phyloP scores from a whole-genome alignment of 1,140 invertebrate genomes.

The Drosophila watanabei region DNA sequence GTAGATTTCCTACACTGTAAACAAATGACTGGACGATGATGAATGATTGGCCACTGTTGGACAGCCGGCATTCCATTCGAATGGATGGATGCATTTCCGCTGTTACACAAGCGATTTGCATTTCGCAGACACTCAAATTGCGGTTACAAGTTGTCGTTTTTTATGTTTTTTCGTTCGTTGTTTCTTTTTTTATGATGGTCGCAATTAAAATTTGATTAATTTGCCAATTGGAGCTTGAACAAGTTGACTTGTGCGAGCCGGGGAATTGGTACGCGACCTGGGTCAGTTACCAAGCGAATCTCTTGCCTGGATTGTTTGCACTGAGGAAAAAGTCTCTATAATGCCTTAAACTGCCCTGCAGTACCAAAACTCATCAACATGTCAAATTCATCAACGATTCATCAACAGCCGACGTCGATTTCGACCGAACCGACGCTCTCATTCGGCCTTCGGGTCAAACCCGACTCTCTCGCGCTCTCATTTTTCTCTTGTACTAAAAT shows the following conservation, averaged over 20 bases:
- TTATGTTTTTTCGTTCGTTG: slow-evolving; percentile 1
- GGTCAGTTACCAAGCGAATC: slow-evolving; percentile 15
- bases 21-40: slow-evolving; percentile 28
- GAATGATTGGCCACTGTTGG: slow-evolving; percentile 42
- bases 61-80: slow-evolving; percentile 40
- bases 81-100: slow-evolving; percentile 53
- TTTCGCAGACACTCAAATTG: slow-evolving; percentile 52
- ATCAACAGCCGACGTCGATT: too few relatives aligned
- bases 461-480: too few relatives aligned
- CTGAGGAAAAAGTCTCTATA: neutral
- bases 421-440: too few relatives aligned
- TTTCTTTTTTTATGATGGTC: slow-evolving; percentile 23
- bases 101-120: slow-evolving; percentile 53
- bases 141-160: slow-evolving; percentile 33
- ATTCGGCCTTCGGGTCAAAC: too few relatives aligned
- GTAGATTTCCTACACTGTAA: slow-evolving; percentile 1
- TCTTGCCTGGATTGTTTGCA: neutral
- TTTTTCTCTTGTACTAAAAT: too few relatives aligned
- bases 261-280: slow-evolving; percentile 52
- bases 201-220: slow-evolving; percentile 62
- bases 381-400: too few relatives aligned
- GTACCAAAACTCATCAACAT: too few relatives aligned
- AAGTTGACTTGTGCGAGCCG: slow-evolving; percentile 41
- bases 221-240: slow-evolving; percentile 73
- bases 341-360: neutral